phyloP scores from a whole-genome alignment of 2,113 vertebrate genomes.

The Laticauda laticaudata region DNA sequence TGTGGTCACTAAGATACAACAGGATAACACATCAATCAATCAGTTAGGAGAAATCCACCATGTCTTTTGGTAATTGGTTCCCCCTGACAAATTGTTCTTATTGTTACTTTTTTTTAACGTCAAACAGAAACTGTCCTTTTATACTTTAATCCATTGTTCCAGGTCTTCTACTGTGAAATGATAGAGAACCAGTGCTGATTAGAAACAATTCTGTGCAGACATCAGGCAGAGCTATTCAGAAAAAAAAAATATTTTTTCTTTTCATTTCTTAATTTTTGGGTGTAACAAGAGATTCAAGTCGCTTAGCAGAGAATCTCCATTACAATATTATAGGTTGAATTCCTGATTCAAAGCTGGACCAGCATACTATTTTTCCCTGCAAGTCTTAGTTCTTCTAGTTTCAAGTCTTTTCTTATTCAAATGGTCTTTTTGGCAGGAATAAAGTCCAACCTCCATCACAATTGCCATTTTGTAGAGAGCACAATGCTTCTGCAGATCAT shows the following conservation, averaged over 20 bases:
- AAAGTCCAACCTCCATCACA: accelerated
- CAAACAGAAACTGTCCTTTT: neutral
- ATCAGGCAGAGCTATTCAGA: neutral
- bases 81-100: neutral
- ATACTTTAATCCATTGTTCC: neutral
- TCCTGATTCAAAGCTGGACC: neutral
- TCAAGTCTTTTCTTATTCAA: neutral
- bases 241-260: neutral
- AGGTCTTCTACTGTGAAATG: neutral
- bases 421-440: accelerated
- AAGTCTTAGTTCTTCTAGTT: neutral
- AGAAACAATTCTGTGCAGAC: neutral
- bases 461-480: accelerated
- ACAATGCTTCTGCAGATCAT: neutral
- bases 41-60: neutral
- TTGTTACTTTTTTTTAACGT: neutral
- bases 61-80: neutral
- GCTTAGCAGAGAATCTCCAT: neutral
- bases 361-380: neutral
- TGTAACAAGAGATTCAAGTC: neutral
- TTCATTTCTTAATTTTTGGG: neutral
- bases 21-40: neutral
- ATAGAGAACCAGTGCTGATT: neutral
- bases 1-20: neutral
- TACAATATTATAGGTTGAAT: neutral